Base-by-base conservation (phyloP, 2,113 vertebrate species). In the Ageneiosus marmoratus region DNA sequence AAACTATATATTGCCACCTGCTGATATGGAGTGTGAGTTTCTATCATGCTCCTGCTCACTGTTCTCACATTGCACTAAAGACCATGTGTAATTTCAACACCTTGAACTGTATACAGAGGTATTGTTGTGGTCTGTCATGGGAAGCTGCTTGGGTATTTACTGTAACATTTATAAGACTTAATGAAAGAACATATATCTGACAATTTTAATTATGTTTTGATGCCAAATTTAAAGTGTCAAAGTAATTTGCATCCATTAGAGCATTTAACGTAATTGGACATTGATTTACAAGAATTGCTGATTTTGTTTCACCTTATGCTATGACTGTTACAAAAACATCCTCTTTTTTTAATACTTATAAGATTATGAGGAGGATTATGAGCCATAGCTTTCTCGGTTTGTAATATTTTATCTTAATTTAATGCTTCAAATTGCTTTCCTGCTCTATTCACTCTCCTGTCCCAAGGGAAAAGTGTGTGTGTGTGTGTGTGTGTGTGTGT, bases 351-450 rank as follows among this genome's bases (percentile, higher is more conserved):
- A 41, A 62, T 41, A 2, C 37, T 41, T 41, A 67, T 34, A 65
- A 0, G 15, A 34, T 65, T 32, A 65, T 65, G 29, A 3, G 15
- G n/a, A 67, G 11, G 1, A 20, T 60, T 37, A 9, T 10, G 4
- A 76, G 34, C 58, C 77, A 53, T 77, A 48, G 27, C 27, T 65
- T 2, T 50, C 22, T 80, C 60, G 24, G 79, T 80, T 29, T 37
- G 24, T 78, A 41, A 7, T 65, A 44, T 50, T 81, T 77, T 84
- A 22, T 48, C 8, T 13, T 83, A 32, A 82, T 73, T 12, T n/a
- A 74, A 29, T 67, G 58, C 46, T 77, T 80, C n/a, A 82, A 65
- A 85, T 69, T 37, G 41, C 67, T 60, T 50, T n/a, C 32, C 50
- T 53, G 15, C 63, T 56, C 62, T 18, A 34, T 50, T 58, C 56